A percentile compares a stretch with the other conserved stretches of the same genome.
phyloP scores from a whole-genome alignment of 2,888 invertebrate genomes.

The Megastigmus dorsalis region DNA sequence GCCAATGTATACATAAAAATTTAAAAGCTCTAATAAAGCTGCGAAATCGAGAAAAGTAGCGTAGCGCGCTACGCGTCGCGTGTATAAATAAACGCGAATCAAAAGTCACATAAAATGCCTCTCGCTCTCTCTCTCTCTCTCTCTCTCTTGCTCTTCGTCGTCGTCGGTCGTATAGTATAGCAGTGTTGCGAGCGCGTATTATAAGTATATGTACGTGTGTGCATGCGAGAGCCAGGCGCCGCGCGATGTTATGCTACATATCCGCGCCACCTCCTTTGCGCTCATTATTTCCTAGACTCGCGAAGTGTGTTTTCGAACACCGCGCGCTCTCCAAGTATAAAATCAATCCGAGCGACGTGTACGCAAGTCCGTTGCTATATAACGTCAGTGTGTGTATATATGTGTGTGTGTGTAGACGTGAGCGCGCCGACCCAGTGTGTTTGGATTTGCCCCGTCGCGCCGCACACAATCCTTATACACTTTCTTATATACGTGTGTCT shows the following conservation, averaged over 20 bases:
- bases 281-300: conserved; percentile 23
- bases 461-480: too few relatives aligned
- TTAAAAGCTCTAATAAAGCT: neutral
- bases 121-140: too few relatives aligned
- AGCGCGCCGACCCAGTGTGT: too few relatives aligned
- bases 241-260: too few relatives aligned
- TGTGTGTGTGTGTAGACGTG: neutral
- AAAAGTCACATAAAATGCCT: neutral
- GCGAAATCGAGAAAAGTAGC: conserved; percentile 2
- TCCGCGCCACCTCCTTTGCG: conserved; percentile 2
- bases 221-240: too few relatives aligned
- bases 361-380: neutral
- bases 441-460: too few relatives aligned
- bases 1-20: neutral
- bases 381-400: neutral
- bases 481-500: too few relatives aligned
- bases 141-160: too few relatives aligned
- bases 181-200: neutral
- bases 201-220: neutral
- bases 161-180: too few relatives aligned
- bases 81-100: conserved; percentile 31
- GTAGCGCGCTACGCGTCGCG: too few relatives aligned
- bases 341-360: conserved; percentile 38
- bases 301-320: conserved; percentile 22
- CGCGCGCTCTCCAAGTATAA: conserved; percentile 21